Base-by-base conservation (phyloP, 1,140 invertebrate genomes). In the Drusus annulatus region DNA sequence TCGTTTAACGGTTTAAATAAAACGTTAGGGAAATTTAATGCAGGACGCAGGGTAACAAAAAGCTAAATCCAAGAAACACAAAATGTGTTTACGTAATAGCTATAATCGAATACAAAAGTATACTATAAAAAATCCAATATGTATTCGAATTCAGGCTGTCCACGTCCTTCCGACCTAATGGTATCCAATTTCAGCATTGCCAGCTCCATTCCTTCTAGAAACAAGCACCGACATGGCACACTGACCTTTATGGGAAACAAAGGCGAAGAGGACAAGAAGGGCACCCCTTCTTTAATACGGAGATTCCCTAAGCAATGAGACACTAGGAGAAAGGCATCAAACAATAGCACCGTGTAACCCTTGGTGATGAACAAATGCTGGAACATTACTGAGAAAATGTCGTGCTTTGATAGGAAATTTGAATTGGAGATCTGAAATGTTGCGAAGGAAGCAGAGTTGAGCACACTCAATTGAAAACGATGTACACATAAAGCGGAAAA, bases 201-300 rank as follows among this genome's bases (percentile, higher is more conserved):
- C 76, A 73, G 45, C 15, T 76, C 45, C 31, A 52, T 60, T 58
- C 25, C 50, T 60, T 73, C 45, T 23, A 8, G 54, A 36, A 75
- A 17, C 19, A 31, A 75, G 73, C 28, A 71, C 45, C 68, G 19
- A 79, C 77, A 58, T 78, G 79, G 79, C 78, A 80, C 76, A 78
- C 56, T 83, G 79, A 83, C 81, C 81, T 83, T 80, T 80, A 23
- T 45, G 8, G 16, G 68, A 77, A 74, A 83, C 79, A 83, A 83
- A 83, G 81, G 79, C 56, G 36, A 77, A 23, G 54, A 82, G 52
- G 62, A 52, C 52, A 36, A 54, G 52, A 65, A 75, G 71, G 60
- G 45, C 45, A 71, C 50, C 68, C 68, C 68, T 71, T 71, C 68
- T 45, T 16, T 50, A 21, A 51, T 28, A 36, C 25, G 15, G 2